These are phyloP conservation scores for Chamaea fasciata DNA, from an alignment of 2,113 vertebrate species.

Conservation along the genomic window DNA sequence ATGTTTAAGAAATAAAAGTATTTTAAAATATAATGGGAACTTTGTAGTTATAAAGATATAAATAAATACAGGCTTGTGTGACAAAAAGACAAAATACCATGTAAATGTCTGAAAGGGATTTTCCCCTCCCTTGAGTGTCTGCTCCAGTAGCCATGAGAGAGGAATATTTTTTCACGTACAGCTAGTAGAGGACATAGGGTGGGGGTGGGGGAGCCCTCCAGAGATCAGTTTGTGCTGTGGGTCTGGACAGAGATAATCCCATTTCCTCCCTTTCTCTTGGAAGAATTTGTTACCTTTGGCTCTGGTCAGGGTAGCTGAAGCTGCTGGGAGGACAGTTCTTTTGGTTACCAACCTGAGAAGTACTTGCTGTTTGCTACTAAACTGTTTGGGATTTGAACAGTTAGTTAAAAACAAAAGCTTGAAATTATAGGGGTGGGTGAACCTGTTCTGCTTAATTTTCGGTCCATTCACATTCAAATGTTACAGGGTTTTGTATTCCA, in stretches of 20 bases:
- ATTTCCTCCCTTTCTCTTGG: conserved; percentile 27
- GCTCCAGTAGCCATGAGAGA: conserved; percentile 12
- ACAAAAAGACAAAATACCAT: neutral
- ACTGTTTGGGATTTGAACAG: neutral
- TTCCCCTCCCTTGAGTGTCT: neutral
- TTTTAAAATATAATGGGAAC: neutral
- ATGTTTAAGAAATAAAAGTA: neutral
- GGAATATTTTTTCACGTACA: conserved; percentile 33
- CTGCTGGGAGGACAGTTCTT: neutral
- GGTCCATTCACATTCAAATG: conserved; percentile 31
- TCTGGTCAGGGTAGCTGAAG: neutral
- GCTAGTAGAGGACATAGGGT: neutral
- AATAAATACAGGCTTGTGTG: neutral
- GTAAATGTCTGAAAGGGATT: neutral
- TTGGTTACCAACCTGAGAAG: neutral
- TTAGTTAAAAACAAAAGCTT: conserved; percentile 10
- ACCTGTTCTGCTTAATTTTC: conserved; percentile 35
- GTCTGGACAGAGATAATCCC: conserved; percentile 9
- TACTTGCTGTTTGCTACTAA: neutral
- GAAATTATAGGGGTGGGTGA: neutral
- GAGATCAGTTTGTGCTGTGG: neutral
- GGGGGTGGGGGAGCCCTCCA: neutral
- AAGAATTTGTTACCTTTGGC: conserved; percentile 25
- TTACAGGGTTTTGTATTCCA: neutral
- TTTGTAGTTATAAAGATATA: neutral